Evolutionary conservation across 2,113 vertebrate species (phyloP), one percentile per base, ranked within the genome.

Genomic region (Lepus europaeus): DNA sequence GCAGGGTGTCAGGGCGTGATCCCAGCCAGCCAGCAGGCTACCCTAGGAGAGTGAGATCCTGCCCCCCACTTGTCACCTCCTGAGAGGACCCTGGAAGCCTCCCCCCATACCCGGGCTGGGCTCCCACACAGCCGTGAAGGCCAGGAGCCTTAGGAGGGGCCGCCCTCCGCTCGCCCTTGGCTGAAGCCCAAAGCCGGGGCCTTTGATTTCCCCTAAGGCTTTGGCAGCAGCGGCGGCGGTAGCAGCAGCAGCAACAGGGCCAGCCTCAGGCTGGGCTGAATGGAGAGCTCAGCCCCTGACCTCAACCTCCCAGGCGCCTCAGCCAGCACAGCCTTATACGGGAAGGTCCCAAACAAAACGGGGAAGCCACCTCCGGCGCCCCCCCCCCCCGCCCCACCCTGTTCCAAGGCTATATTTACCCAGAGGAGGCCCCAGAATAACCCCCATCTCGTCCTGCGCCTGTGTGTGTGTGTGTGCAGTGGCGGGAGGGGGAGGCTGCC

Each of bases 311-410:
- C 10, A 17, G 93, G 94, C 63, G 76, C 95, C 91, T 82, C 61
- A 5, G 91, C 49, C 80, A 31, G 72, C 85, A 51, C 33, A 1
- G 77, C 96, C 97, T 96, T 97, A 97, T 96, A 97, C 96, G 97
- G 97, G 96, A 97, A 89, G 66, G 91, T 89, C 96, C 95, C 95
- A 96, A 96, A 97, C 96, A 95, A 96, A 90, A 79, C 2, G 23
- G 96, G 97, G 96, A 96, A 96, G 97, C 96, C 92, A 95, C 89
- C 96, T 95, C 96, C 69, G 81, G 89, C 19, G 56, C 74, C 84
- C 84, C 87, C 76, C 87, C 59, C 76, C 90, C 93, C 6, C 4
- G 66, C 89, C 63, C 93, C 70, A 0, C 86, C 76, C 76, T 2
- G 19, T 20, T 83, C 83, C 36, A 69, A 94, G 74, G 90, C 95